Percentiles rank a stretch among this genome's conserved stretches.
Evolutionary conservation across 92 coral and sea anemone genomes (phyloP).

Genomic region (Micromussa lordhowensis): DNA sequence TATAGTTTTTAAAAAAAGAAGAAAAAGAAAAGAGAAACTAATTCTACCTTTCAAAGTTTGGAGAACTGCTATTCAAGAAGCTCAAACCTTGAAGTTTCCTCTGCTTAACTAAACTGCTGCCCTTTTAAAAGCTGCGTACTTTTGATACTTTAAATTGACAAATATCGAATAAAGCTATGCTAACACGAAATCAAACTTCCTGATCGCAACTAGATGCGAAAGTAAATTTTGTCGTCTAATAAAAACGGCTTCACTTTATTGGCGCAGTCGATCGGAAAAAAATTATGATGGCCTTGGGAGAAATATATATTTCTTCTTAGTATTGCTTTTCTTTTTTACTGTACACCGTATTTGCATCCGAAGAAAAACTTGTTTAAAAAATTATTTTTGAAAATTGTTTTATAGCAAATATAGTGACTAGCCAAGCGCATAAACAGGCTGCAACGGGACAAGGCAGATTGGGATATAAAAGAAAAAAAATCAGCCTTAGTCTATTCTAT

Average conservation of each 20-base stretch:
- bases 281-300: neutral
- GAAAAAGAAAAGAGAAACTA: neutral
- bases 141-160: neutral
- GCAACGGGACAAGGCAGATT: neutral
- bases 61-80: neutral
- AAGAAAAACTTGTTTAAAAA: neutral
- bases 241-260: neutral
- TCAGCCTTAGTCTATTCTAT: neutral
- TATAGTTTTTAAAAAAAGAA: too few species aligned
- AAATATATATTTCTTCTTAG: neutral
- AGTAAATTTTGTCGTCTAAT: neutral
- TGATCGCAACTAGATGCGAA: neutral
- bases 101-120: neutral
- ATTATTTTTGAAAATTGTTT: too few species aligned
- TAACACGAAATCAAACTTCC: neutral
- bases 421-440: neutral
- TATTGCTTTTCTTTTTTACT: neutral
- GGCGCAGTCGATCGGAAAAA: neutral
- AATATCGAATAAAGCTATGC: neutral
- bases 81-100: neutral
- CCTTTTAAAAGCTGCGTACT: neutral
- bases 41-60: neutral
- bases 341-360: neutral
- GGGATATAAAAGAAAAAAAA: neutral
- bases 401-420: neutral